Conservation (phyloP, 2,888 invertebrate genomes). For the Dioctria linearis region DNA sequence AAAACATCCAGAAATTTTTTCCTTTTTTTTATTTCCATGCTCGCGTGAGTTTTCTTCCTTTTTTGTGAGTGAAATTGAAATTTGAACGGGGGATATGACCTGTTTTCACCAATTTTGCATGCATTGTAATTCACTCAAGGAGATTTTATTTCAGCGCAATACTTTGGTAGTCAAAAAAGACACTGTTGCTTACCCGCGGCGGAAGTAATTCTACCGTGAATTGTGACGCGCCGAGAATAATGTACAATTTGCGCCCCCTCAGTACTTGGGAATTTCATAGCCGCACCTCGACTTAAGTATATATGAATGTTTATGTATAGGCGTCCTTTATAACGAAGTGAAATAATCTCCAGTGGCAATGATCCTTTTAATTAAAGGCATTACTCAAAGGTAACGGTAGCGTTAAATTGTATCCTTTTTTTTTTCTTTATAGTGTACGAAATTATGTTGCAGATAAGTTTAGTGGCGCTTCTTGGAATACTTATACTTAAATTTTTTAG, state of each 20-base stretch:
- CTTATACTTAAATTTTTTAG: too few relatives aligned
- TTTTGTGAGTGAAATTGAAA: background rate
- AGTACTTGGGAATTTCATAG: background rate
- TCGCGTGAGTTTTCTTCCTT: background rate
- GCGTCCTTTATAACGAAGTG: background rate
- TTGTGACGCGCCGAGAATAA: background rate
- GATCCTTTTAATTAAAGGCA: slow-evolving; percentile 11
- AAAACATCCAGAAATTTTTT: too few relatives aligned
- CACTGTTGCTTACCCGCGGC: background rate
- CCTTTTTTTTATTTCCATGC: background rate
- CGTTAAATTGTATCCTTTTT: slow-evolving; percentile 4
- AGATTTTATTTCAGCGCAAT: background rate
- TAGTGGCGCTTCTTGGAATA: too few relatives aligned
- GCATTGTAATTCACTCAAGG: background rate
- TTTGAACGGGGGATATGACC: background rate
- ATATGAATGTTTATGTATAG: too few relatives aligned
- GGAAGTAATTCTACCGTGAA: background rate
- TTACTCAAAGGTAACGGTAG: background rate
- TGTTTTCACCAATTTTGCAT: background rate
- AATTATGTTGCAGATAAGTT: background rate
- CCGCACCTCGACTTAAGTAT: background rate
- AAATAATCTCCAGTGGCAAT: slow-evolving; percentile 16
- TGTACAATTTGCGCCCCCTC: background rate
- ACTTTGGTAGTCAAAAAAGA: background rate
- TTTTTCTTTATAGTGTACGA: background rate